Conservation (phyloP, 2,888 invertebrate genomes). For the Lottia gigantea region DNA sequence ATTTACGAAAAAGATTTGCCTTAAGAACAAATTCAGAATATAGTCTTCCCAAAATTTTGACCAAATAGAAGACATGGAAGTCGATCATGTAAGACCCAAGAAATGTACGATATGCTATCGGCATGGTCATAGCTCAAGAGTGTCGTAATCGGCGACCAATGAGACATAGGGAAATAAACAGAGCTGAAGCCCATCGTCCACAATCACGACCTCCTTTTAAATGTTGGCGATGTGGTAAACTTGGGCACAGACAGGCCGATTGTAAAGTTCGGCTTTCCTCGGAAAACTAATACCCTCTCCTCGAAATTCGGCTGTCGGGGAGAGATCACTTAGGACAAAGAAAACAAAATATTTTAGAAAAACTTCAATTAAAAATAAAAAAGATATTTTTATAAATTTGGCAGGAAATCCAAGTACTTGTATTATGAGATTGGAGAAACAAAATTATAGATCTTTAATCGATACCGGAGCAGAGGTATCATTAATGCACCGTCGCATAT, state of each 20-base stretch:
- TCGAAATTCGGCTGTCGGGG: not conserved
- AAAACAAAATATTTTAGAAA: too few relatives aligned
- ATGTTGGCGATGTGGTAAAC: too few relatives aligned
- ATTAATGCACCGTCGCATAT: not conserved
- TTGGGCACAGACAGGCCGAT: too few relatives aligned
- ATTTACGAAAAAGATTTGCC: too few relatives aligned
- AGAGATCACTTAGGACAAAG: not conserved
- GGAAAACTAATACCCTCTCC: conserved; percentile 2
- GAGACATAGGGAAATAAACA: too few relatives aligned
- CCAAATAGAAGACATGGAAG: not conserved
- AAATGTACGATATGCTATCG: not conserved
- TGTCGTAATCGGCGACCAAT: not conserved
- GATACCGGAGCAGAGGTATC: not conserved
- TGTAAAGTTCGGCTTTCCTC: not conserved
- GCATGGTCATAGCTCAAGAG: not conserved
- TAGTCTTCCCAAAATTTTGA: too few relatives aligned
- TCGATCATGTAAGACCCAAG: not conserved
- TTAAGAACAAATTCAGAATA: too few relatives aligned
- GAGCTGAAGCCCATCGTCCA: too few relatives aligned
- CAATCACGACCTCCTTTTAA: too few relatives aligned
- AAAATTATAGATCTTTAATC: not conserved
- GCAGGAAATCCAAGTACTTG: not conserved
- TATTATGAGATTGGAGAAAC: not conserved
- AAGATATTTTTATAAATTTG: not conserved
- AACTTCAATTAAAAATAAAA: too few relatives aligned